Conservation (phyloP, 2,797 vertebrate genomes). For the Cyclura pinguis region DNA sequence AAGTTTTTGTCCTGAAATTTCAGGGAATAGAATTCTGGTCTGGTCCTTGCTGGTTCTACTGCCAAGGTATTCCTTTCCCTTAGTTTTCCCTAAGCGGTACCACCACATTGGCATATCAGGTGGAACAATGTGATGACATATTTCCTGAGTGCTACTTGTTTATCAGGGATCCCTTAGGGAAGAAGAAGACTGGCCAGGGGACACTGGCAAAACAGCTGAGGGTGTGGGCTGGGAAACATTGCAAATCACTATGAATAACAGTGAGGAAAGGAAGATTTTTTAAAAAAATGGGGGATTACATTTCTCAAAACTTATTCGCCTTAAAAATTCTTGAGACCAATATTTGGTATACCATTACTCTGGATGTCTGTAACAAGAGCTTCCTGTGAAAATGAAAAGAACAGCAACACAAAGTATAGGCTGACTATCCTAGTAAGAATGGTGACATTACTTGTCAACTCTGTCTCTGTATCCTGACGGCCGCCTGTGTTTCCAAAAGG, state of each 20-base stretch:
- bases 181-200: background rate
- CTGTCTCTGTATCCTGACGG: background rate
- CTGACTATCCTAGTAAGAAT: too few species aligned
- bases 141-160: background rate
- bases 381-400: background rate
- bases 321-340: background rate
- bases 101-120: background rate
- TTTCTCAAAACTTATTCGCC: background rate
- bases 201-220: background rate
- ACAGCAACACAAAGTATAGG: too few species aligned
- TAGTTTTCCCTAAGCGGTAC: background rate
- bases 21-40: background rate
- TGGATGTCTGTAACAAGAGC: background rate
- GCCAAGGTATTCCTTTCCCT: background rate
- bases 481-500: background rate
- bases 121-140: background rate
- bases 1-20: too few species aligned
- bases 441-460: background rate
- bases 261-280: background rate
- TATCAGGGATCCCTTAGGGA: background rate
- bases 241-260: background rate
- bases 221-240: background rate
- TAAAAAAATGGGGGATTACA: background rate
- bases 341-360: background rate
- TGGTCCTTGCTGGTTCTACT: background rate